Evolutionary conservation across 1,140 invertebrate species (phyloP).

Genomic region (Alviniconcha marisindica): DNA sequence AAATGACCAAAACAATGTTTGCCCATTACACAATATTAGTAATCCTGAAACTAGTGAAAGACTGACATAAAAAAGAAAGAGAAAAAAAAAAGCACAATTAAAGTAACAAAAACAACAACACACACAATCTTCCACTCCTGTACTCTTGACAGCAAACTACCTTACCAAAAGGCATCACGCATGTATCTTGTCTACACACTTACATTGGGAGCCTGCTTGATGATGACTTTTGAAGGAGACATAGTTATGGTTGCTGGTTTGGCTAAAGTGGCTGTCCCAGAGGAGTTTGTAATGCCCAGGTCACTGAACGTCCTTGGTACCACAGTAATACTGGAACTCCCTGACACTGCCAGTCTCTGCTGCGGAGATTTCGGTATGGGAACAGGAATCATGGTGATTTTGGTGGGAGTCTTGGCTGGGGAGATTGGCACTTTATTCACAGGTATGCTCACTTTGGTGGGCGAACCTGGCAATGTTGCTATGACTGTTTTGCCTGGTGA

Average conservation of each 20-base stretch:
- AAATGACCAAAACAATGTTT: too few species aligned
- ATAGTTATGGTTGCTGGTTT: slow-evolving; percentile 78
- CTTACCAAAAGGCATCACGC: too few species aligned
- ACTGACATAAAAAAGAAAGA: too few species aligned
- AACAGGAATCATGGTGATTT: slow-evolving; percentile 75
- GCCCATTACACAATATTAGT: too few species aligned
- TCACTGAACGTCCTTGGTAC: slow-evolving; percentile 53
- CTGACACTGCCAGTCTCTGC: slow-evolving; percentile 65
- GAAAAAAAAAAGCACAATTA: too few species aligned
- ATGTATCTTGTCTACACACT: too few species aligned
- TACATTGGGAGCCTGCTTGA: slow-evolving; percentile 70
- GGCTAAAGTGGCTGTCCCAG: slow-evolving; percentile 30
- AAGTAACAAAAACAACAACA: too few species aligned
- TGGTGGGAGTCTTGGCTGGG: slow-evolving; percentile 71
- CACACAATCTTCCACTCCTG: too few species aligned
- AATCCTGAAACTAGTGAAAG: too few species aligned
- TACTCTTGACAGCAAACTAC: too few species aligned
- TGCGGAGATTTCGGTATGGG: slow-evolving; percentile 73
- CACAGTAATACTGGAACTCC: slow-evolving; percentile 48
- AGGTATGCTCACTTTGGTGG: slow-evolving; percentile 68
- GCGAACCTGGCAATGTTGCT: slow-evolving; percentile 57
- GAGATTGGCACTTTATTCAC: slow-evolving; percentile 72
- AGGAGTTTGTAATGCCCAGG: slow-evolving; percentile 41
- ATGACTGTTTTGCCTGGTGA: slow-evolving; percentile 66
- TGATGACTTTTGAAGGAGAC: slow-evolving; percentile 75